Percentiles rank a stretch among this genome's conserved stretches.
Conservation (phyloP, 2,113 vertebrate species). For the Gymnocephalus cernua region DNA sequence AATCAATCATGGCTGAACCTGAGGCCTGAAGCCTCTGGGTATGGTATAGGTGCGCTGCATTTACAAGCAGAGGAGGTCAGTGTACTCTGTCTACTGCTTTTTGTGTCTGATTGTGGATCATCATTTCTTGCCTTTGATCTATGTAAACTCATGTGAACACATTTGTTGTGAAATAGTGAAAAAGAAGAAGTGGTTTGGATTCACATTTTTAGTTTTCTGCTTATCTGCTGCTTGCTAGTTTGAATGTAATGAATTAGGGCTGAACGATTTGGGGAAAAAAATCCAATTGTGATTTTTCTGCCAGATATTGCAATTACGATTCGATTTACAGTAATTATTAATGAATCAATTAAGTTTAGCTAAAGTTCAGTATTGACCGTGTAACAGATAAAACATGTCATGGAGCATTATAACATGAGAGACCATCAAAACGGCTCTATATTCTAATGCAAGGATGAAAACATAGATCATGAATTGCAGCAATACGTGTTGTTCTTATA, state of each 20-base stretch:
- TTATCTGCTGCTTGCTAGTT: neutral
- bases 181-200: neutral
- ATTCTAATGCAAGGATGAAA: too few species aligned
- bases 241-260: slow-evolving; percentile 6
- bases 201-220: neutral
- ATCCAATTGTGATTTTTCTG: too few species aligned
- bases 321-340: too few species aligned
- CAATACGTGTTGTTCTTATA: too few species aligned
- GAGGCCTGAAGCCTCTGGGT: neutral
- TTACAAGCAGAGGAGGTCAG: neutral
- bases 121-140: neutral
- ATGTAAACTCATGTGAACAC: neutral
- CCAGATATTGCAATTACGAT: too few species aligned
- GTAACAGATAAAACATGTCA: too few species aligned
- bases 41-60: neutral
- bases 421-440: too few species aligned
- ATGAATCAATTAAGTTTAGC: too few species aligned
- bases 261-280: too few species aligned
- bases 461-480: too few species aligned
- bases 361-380: too few species aligned
- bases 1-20: slow-evolving; percentile 50
- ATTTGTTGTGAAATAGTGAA: neutral
- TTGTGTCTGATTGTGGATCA: neutral
- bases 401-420: too few species aligned
- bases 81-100: neutral